Evolutionary conservation across 2,888 invertebrate species (phyloP).

Genomic region (Actias luna): DNA sequence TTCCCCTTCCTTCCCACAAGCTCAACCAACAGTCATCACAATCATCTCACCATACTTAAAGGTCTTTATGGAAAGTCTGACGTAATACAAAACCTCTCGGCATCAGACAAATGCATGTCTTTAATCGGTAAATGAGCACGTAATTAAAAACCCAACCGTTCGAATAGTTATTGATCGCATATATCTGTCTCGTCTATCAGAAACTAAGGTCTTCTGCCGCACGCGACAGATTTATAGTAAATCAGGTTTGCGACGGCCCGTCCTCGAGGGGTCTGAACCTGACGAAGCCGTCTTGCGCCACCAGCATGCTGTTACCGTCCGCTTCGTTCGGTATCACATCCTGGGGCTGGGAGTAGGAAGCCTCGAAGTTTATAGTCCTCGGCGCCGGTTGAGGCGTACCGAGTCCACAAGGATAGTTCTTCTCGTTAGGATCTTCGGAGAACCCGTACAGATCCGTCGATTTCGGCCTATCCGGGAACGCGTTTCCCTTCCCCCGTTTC

Average conservation of each 20-base stretch:
- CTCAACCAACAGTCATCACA: no score
- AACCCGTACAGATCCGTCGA: constrained; percentile 83
- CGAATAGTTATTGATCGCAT: constrained; percentile 9
- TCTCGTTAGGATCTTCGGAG: constrained; percentile 70
- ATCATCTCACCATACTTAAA: no score
- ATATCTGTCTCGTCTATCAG: constrained; percentile 43
- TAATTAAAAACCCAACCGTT: neutral
- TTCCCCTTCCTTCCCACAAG: no score
- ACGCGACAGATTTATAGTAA: constrained; percentile 62
- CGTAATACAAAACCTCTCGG: no score
- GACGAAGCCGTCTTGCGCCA: constrained; percentile 95
- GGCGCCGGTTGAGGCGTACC: constrained; percentile 77
- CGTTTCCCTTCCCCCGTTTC: constrained; percentile 73
- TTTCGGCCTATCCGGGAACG: constrained; percentile 84
- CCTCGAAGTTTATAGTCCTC: constrained; percentile 72
- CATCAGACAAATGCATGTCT: no score
- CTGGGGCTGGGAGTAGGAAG: constrained; percentile 80
- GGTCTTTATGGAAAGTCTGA: no score
- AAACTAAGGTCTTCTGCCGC: constrained; percentile 68
- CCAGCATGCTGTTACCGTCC: constrained; percentile 88
- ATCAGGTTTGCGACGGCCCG: constrained; percentile 75
- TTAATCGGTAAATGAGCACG: neutral
- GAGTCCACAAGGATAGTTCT: constrained; percentile 68
- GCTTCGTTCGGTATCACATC: constrained; percentile 75
- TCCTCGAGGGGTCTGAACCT: constrained; percentile 89